Evolutionary conservation across 2,797 vertebrate genomes (phyloP).

Genomic region (Tenualosa thibaudeaui): DNA sequence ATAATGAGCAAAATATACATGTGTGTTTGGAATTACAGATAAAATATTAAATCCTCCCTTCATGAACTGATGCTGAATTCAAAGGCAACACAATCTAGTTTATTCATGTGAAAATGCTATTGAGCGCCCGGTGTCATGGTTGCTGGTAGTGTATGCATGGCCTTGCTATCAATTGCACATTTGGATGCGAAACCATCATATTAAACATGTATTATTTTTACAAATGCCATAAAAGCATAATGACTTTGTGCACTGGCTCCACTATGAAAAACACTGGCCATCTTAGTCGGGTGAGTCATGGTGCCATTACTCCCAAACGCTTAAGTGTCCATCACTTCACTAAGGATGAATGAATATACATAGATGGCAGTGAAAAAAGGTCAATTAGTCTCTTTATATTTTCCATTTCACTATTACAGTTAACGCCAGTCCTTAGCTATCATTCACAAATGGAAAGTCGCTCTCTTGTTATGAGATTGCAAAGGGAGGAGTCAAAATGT

Average conservation of each 20-base stretch:
- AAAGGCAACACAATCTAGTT: background rate
- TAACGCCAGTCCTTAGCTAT: slow-evolving; percentile 52
- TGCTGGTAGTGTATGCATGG: background rate
- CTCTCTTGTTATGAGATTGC: slow-evolving; percentile 32
- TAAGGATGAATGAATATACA: slow-evolving; percentile 39
- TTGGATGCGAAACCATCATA: background rate
- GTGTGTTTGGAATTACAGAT: background rate
- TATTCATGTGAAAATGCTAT: background rate
- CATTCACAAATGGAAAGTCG: slow-evolving; percentile 38
- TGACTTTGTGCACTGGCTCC: background rate
- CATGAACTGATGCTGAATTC: background rate
- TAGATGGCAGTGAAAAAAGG: slow-evolving; percentile 49
- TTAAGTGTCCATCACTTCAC: background rate
- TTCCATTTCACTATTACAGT: slow-evolving; percentile 50
- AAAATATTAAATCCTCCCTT: background rate
- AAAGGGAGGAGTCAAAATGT: slow-evolving; percentile 22
- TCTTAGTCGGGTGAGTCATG: slow-evolving; percentile 43
- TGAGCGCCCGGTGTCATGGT: background rate
- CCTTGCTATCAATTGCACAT: background rate
- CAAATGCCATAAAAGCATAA: background rate
- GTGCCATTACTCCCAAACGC: background rate
- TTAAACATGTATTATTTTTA: background rate
- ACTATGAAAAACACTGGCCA: slow-evolving; percentile 48
- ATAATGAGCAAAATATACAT: background rate
- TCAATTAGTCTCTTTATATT: slow-evolving; percentile 57